phyloP scores from a whole-genome alignment of 2,113 vertebrate genomes.

The Podilymbus podiceps region DNA sequence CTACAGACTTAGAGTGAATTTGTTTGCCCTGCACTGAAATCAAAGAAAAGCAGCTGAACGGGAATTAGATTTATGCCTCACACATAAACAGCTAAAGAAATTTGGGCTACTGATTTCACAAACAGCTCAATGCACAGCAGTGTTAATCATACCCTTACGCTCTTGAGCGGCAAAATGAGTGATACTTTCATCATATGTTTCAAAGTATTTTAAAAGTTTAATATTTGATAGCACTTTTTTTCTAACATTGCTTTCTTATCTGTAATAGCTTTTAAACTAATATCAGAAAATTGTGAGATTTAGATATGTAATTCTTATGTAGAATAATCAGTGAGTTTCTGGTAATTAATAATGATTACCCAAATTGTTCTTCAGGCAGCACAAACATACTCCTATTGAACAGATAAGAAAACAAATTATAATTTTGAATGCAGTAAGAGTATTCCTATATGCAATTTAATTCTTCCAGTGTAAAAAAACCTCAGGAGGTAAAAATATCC shows the following conservation, averaged over 20 bases:
- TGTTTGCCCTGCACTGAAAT: not conserved
- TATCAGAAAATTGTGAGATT: not conserved
- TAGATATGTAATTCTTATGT: not conserved
- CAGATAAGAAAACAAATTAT: not conserved
- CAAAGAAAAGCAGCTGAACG: not conserved
- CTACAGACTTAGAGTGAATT: not conserved
- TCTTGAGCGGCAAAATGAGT: not conserved
- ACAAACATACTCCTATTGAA: not conserved
- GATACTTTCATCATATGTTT: not conserved
- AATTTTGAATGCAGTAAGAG: not conserved
- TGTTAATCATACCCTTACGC: accelerated
- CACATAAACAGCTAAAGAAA: not conserved
- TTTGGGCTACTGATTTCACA: not conserved
- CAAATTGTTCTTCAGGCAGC: not conserved
- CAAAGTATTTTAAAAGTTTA: not conserved
- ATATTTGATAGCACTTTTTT: not conserved
- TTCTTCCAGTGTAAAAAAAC: not conserved
- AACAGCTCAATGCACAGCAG: not conserved
- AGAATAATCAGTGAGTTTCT: not conserved
- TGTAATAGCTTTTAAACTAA: not conserved
- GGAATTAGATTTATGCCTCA: not conserved
- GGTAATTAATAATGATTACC: not conserved
- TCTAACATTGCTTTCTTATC: not conserved
- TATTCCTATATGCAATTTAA: not conserved
- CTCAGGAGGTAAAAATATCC: not conserved